A percentile compares a stretch with the other conserved stretches of the same genome.
These are phyloP conservation scores for Epinephelus moara DNA, from an alignment of 2,113 vertebrate species.

Conservation along the genomic window DNA sequence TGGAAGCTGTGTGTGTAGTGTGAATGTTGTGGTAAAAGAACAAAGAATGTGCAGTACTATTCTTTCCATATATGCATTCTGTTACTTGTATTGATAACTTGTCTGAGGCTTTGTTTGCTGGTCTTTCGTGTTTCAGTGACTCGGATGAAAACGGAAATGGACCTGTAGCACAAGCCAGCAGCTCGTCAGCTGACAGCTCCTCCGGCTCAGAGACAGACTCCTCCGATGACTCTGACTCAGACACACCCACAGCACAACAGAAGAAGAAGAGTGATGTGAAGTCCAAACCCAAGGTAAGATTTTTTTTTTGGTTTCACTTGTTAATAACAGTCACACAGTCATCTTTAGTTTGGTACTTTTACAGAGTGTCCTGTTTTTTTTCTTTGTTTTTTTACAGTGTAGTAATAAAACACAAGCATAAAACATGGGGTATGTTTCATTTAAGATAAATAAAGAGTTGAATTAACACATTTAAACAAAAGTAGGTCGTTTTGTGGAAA, in stretches of 20 bases:
- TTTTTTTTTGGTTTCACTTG: too few relatives aligned
- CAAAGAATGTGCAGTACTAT: background rate
- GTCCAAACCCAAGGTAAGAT: constrained; percentile 76
- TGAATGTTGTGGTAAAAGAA: background rate
- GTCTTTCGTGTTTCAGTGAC: constrained; percentile 63
- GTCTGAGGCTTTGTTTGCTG: background rate
- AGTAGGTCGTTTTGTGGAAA: background rate
- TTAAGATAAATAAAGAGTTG: background rate
- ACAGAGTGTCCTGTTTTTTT: background rate
- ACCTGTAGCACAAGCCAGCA: constrained; percentile 62
- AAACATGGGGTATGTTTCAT: background rate
- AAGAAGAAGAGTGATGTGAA: constrained; percentile 55
- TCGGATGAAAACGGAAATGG: constrained; percentile 74
- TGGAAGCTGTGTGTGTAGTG: background rate
- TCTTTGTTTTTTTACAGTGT: background rate
- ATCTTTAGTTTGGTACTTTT: background rate
- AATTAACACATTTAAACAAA: background rate
- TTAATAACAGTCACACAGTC: too few relatives aligned
- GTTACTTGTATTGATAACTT: background rate
- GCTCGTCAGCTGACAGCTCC: constrained; percentile 86
- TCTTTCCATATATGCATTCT: background rate
- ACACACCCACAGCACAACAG: constrained; percentile 49
- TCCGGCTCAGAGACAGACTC: constrained; percentile 87
- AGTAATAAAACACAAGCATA: background rate
- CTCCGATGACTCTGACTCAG: constrained; percentile 77